Percentiles rank a stretch among this genome's conserved stretches.
Evolutionary conservation across 1,140 invertebrate species (phyloP).

Genomic region (Drosophila triauraria): DNA sequence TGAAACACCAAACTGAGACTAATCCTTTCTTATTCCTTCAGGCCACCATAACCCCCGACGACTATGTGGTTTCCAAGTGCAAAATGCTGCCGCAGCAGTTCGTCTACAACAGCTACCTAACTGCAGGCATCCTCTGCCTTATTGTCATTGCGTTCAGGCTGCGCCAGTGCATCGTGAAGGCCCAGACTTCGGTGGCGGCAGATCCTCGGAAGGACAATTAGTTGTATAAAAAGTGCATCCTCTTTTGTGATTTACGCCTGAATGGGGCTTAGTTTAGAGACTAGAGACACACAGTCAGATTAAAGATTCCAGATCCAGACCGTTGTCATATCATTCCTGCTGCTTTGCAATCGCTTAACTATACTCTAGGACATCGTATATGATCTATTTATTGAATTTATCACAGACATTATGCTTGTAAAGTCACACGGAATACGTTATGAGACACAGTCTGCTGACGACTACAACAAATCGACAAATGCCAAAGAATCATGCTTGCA

Average conservation of each 20-base stretch:
- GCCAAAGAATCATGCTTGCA: conserved; percentile 41
- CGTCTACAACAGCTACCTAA: conserved; percentile 66
- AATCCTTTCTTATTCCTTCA: conserved; percentile 1
- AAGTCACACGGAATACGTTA: conserved; percentile 71
- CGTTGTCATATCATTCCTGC: conserved; percentile 52
- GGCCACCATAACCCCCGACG: conserved; percentile 88
- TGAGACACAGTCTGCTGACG: conserved; percentile 69
- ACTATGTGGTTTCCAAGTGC: conserved; percentile 90
- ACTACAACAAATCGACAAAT: conserved; percentile 36
- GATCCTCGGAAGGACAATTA: conserved; percentile 49
- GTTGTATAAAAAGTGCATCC: conserved; percentile 22
- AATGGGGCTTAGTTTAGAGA: conserved; percentile 61
- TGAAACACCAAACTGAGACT: background rate
- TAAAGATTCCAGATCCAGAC: conserved; percentile 30
- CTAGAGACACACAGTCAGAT: conserved; percentile 37
- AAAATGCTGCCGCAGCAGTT: conserved; percentile 87
- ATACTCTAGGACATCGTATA: conserved; percentile 26
- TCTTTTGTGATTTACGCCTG: conserved; percentile 70
- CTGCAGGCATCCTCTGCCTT: conserved; percentile 43
- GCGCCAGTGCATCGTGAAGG: conserved; percentile 24
- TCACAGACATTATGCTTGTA: conserved; percentile 81
- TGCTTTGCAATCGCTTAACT: conserved; percentile 25
- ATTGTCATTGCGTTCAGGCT: conserved; percentile 54
- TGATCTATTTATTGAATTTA: conserved; percentile 72
- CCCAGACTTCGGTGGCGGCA: background rate